phyloP scores from a whole-genome alignment of 2,797 vertebrate species.

The Galaxias olidus region DNA sequence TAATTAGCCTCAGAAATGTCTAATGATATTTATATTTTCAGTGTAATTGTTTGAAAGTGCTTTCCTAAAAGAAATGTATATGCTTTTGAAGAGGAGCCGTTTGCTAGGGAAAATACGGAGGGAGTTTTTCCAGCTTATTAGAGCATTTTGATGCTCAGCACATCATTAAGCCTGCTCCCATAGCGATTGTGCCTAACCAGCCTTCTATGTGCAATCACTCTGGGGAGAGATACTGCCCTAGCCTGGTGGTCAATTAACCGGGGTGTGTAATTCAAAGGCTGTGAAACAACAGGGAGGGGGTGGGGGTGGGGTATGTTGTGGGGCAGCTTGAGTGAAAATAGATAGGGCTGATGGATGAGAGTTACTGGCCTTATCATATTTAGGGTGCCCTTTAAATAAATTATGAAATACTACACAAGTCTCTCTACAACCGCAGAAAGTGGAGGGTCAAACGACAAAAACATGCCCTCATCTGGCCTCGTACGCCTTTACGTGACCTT shows the following conservation, averaged over 20 bases:
- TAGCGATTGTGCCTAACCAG: slow-evolving; percentile 71
- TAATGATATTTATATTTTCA: slow-evolving; percentile 79
- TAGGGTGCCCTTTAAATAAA: neutral
- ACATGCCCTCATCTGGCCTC: neutral
- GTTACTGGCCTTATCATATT: neutral
- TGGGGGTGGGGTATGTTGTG: slow-evolving; percentile 34
- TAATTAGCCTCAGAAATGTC: slow-evolving; percentile 78
- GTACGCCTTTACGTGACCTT: neutral
- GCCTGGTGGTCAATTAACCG: slow-evolving; percentile 70
- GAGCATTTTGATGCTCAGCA: slow-evolving; percentile 59
- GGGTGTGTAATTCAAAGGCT: slow-evolving; percentile 64
- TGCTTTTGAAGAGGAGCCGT: slow-evolving; percentile 65
- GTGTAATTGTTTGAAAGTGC: slow-evolving; percentile 74
- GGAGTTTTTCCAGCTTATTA: slow-evolving; percentile 63
- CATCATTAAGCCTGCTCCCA: slow-evolving; percentile 69
- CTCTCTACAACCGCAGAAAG: no score
- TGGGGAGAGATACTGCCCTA: slow-evolving; percentile 62
- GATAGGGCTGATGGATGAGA: neutral
- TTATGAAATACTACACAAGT: neutral
- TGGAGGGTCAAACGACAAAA: neutral
- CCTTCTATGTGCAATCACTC: slow-evolving; percentile 59
- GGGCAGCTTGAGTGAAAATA: neutral
- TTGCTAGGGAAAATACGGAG: slow-evolving; percentile 52
- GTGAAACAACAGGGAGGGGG: slow-evolving; percentile 38
- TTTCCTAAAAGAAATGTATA: slow-evolving; percentile 61